Evolutionary conservation across 1,140 invertebrate genomes (phyloP), one percentile per base, ranked within the genome.

Genomic region (Cyclina sinensis): DNA sequence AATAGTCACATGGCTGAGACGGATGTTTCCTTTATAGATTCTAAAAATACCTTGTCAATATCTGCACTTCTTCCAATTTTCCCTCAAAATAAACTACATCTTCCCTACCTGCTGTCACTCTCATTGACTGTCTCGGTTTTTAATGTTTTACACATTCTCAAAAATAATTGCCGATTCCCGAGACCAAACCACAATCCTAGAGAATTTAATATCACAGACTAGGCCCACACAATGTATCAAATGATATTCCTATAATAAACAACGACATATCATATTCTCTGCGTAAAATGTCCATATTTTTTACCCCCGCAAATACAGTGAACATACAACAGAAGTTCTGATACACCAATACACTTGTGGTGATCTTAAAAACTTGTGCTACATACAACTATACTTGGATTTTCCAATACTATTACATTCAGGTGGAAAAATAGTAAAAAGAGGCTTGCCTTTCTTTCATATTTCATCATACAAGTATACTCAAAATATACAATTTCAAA

Each of bases 241-340:
- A 62, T 62, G 24, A 62, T 62, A 62, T 62, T 62, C 57, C 57
- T 62, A n/a, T n/a, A n/a, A 62, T 62, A 62, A 62, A 62, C 57
- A 62, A 62, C 57, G 9, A 9, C 0, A 27, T 9, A 27, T 62
- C 57, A 62, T 27, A 62, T 62, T 62, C 24, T n/a, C 18, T 27
- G 14, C n/a, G 24, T 62, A 27, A 62, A 62, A 24, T 62, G 57
- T 27, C 27, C 43, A 43, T 7, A 4, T 43, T 43, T 43, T 14
- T n/a, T n/a, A n/a, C n/a, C n/a, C n/a, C n/a, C n/a, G n/a, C n/a
- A n/a, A n/a, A n/a, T n/a, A n/a, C n/a, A n/a, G n/a, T n/a, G n/a
- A n/a, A n/a, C n/a, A n/a, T n/a, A n/a, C n/a, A n/a, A n/a, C n/a
- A n/a, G n/a, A n/a, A n/a, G n/a, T n/a, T n/a, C n/a, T n/a, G n/a